Evolutionary conservation across 2,888 invertebrate genomes (phyloP).

Genomic region (Actias luna): DNA sequence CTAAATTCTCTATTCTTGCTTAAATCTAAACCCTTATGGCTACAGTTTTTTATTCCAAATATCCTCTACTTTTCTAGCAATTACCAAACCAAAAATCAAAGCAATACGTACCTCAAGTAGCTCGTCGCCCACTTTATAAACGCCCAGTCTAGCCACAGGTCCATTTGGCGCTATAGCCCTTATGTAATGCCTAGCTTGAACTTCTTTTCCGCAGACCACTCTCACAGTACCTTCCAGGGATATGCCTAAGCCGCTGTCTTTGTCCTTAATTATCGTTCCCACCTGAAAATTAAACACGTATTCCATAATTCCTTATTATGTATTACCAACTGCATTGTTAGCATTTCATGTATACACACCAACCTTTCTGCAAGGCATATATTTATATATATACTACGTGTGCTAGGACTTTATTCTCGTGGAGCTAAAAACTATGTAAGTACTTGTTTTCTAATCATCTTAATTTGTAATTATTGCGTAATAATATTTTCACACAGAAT

Average conservation of each 20-base stretch:
- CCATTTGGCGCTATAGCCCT: slow-evolving; percentile 93
- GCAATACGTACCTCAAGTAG: slow-evolving; percentile 84
- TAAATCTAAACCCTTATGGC: background rate
- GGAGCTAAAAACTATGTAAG: no score
- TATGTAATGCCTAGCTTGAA: slow-evolving; percentile 96
- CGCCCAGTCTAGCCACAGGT: slow-evolving; percentile 90
- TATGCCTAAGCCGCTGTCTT: slow-evolving; percentile 93
- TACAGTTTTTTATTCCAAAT: background rate
- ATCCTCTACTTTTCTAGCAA: background rate
- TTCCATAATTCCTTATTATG: background rate
- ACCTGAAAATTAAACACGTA: slow-evolving; percentile 77
- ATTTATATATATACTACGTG: no score
- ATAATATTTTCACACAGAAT: no score
- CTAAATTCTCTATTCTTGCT: background rate
- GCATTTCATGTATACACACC: background rate
- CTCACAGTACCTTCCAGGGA: slow-evolving; percentile 96
- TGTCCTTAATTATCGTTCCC: slow-evolving; percentile 91
- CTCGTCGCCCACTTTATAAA: slow-evolving; percentile 93
- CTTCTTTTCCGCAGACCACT: slow-evolving; percentile 90
- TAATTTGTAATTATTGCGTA: no score
- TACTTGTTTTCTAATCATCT: no score
- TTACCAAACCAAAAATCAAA: background rate
- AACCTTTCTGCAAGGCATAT: background rate
- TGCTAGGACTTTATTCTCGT: no score
- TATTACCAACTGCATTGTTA: background rate